A percentile compares a stretch with the other conserved stretches of the same genome.
Conservation (phyloP, 2,888 invertebrate species). For the Aphidius colemani region DNA sequence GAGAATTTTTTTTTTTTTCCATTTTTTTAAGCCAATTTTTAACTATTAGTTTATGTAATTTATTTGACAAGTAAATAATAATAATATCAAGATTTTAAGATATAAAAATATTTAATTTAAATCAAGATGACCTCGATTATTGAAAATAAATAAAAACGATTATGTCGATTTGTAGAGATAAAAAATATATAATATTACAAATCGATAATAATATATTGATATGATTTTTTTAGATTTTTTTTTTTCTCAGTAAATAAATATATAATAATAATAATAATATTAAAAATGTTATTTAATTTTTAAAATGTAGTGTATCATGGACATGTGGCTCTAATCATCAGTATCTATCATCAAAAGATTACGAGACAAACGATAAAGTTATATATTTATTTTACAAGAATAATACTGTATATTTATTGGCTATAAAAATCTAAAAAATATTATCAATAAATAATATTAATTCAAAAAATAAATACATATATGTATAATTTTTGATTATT, state of each 20-base stretch:
- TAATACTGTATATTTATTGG: too few species aligned
- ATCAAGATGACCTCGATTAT: conserved; percentile 24
- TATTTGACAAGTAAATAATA: neutral
- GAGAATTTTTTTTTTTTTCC: too few species aligned
- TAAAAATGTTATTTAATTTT: neutral
- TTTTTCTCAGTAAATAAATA: conserved; percentile 14
- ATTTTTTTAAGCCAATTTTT: too few species aligned
- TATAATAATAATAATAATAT: neutral
- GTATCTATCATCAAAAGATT: conserved; percentile 21
- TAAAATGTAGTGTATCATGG: conserved; percentile 6
- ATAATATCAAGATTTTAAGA: neutral
- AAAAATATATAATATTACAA: neutral
- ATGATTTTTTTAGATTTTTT: conserved; percentile 3
- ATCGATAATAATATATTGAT: conserved; percentile 13
- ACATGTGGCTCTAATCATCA: conserved; percentile 27
- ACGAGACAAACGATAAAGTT: conserved; percentile 5
- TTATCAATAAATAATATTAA: too few species aligned
- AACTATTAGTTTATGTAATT: neutral
- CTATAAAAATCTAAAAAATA: too few species aligned
- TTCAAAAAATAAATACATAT: too few species aligned
- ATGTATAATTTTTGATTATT: too few species aligned
- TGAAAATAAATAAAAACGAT: neutral
- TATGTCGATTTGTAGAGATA: neutral
- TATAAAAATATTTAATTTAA: conserved; percentile 16
- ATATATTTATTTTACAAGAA: conserved; percentile 5